A percentile compares a stretch with the other conserved stretches of the same genome.
phyloP scores from a whole-genome alignment of 2,888 invertebrate genomes.

The Eustalomyia histrio region DNA sequence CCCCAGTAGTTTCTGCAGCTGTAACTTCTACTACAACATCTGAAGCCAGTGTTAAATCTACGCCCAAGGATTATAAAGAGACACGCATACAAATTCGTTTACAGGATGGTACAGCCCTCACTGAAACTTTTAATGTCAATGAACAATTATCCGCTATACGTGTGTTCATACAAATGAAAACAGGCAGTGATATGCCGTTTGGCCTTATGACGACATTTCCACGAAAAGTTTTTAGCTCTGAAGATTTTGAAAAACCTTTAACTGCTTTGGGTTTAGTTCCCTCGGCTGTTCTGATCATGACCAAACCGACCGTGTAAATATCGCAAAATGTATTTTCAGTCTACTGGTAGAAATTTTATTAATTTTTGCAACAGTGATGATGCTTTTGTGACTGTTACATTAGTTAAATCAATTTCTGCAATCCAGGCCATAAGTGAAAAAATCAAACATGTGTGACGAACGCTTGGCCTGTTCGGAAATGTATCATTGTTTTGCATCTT shows the following conservation, averaged over 20 bases:
- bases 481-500: too few species aligned
- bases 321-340: neutral
- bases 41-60: conserved; percentile 65
- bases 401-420: too few species aligned
- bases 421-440: too few species aligned
- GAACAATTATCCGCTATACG: conserved; percentile 95
- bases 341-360: conserved; percentile 14
- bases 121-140: conserved; percentile 89
- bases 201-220: conserved; percentile 96
- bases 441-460: too few species aligned
- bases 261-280: conserved; percentile 91
- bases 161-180: conserved; percentile 91
- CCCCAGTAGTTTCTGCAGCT: conserved; percentile 67
- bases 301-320: conserved; percentile 79
- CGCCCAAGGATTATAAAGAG: conserved; percentile 83
- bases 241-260: conserved; percentile 94
- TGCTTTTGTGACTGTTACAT: too few species aligned
- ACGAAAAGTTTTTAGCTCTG: conserved; percentile 89
- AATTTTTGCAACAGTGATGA: neutral
- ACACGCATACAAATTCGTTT: conserved; percentile 89
- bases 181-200: conserved; percentile 86
- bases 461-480: too few species aligned
- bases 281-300: conserved; percentile 89
- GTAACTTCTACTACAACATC: conserved; percentile 74
- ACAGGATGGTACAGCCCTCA: conserved; percentile 86